Evolutionary conservation across 2,888 invertebrate genomes (phyloP), one percentile per base, ranked within the genome.

Genomic region (Drosophila barbarae): DNA sequence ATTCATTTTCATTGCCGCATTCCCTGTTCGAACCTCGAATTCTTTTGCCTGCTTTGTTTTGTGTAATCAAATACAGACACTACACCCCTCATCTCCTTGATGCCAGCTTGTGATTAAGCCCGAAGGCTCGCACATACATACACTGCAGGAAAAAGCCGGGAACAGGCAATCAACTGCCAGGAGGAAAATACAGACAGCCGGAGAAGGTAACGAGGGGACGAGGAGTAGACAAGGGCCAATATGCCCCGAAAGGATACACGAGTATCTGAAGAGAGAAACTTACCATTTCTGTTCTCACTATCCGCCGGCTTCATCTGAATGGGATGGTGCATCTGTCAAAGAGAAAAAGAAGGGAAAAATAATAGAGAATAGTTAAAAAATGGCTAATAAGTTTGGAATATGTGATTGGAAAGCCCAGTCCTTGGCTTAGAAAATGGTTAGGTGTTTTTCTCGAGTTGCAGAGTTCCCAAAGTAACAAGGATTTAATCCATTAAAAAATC

Each of bases 231-330:
- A 44, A 36, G 28, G 26, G 32, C 59, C 47, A 57, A 67, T 53
- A 54, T 67, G 42, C 36, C 44, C 54, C 38, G 38, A 68, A 53
- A 58, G 34, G 38, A 67, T 53, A 52, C 30, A 58, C 18, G 21
- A 18, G 46, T 32, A 46, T 58, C 58, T 68, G 36, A 47, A 50
- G 38, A 35, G 58, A 26, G 49, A 26, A 71, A 94, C 96, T 95
- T 90, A 98, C 98, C 98, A 90, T 98, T 98, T 92, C 98, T 94
- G 89, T 98, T 99, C 91, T 99, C 99, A 90, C 97, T 97, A 91
- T 99, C 99, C 87, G 99, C 99, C 71, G 99, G 98, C 90, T 99
- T 99, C 98, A 99, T 98, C 91, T 99, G 98, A 87, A 99, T 97
- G 59, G 98, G 98, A 91, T 98, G 98, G 90, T 98, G 98, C 98